Base-by-base conservation (phyloP, 23 tunicate genomes). In the Trididemnum nubilum region DNA sequence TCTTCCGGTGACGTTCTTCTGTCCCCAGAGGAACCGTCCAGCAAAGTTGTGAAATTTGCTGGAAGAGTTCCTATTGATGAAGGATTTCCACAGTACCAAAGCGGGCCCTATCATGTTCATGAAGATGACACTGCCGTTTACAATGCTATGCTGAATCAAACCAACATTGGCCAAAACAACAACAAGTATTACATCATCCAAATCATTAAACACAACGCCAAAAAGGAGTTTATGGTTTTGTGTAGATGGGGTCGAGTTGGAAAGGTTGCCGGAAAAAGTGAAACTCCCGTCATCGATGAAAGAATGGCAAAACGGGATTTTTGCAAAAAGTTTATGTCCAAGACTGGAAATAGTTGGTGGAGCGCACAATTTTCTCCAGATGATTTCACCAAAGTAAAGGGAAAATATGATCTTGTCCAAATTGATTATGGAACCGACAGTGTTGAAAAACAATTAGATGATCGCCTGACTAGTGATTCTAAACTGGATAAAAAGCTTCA, bases 171-270 rank as follows among this genome's bases (percentile, higher is more conserved):
- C 15, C 66, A 70, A 51, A 89, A 89, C 81, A 89, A 84, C 75
- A 89, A 89, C 81, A 89, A 89, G 81, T 89, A 89, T 59, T 84
- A 84, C 33, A 51, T 84, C 24, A 51, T 89, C 57, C 95, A 89
- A 59, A 26, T 89, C 5, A 22, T 89, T 21, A 79, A 89, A 79
- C 88, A 84, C 37, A 79, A 73, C 19, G 38, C 35, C 19, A 70
- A 65, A 35, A 15, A 30, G 19, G 89, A 79, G 39, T 89, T 66
- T 72, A 35, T 50, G 0, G 71, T 33, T n/a, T 89, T 89, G 89
- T 84, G 88, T 59, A 33, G 95, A 30, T 84, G 89, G 95, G 95
- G 95, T 4, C 64, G 95, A 34, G 89, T 89, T 35, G 95, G 95
- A 2, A 91, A 86, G 28, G 76, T 82, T 51, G 91, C 84, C 12